A percentile compares a stretch with the other conserved stretches of the same genome.
Evolutionary conservation across 2,888 invertebrate species (phyloP).

Genomic region (Reticulitermes lucifugus): DNA sequence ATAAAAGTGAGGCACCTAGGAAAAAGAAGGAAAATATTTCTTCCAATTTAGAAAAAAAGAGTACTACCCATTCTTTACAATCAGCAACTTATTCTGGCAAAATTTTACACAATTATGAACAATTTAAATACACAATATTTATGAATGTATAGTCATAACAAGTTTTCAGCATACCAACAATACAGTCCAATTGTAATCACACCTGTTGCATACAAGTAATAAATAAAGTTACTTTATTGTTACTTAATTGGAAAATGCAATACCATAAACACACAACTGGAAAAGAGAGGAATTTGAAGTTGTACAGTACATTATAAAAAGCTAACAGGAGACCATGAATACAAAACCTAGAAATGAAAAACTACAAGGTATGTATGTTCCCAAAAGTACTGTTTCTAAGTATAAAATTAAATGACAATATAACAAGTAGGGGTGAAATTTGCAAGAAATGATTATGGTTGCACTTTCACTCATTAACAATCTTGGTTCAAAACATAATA

Average conservation of each 20-base stretch:
- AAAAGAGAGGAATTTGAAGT: neutral
- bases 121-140: neutral
- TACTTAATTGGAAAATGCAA: neutral
- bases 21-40: neutral
- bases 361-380: neutral
- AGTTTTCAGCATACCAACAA: neutral
- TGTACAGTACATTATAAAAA: neutral
- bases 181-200: neutral
- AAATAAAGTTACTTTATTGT: neutral
- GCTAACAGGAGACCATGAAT: neutral
- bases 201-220: neutral
- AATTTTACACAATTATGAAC: neutral
- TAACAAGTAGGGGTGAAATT: neutral
- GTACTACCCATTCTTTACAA: neutral
- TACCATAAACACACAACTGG: neutral
- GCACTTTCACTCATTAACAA: neutral
- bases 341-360: neutral
- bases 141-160: neutral
- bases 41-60: neutral
- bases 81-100: neutral
- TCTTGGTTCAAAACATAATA: neutral
- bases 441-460: neutral
- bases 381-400: neutral
- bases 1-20: neutral
- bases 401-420: no score